Evolutionary conservation across 2,113 vertebrate species (phyloP).

Genomic region (Erpornis zantholeuca): DNA sequence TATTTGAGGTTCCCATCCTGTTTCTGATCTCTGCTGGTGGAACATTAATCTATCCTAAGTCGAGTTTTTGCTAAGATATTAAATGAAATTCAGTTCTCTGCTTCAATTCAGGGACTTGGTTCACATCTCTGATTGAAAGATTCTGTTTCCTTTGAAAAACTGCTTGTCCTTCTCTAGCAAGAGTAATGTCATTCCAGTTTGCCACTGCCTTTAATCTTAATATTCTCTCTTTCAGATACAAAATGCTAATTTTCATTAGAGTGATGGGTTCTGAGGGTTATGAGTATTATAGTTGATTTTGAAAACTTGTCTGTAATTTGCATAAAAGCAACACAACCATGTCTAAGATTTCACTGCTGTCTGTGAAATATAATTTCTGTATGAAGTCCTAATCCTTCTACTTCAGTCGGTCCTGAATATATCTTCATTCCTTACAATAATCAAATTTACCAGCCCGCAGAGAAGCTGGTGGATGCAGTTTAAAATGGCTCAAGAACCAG

Average conservation of each 20-base stretch:
- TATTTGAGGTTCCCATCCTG: not conserved
- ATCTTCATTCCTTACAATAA: not conserved
- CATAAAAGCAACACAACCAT: not conserved
- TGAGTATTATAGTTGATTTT: not conserved
- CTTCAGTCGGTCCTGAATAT: not conserved
- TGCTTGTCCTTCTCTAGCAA: not conserved
- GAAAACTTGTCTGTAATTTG: not conserved
- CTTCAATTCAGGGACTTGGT: not conserved
- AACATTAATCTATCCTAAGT: not conserved
- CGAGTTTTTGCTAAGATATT: not conserved
- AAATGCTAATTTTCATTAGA: not conserved
- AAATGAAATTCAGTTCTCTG: not conserved
- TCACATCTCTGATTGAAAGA: not conserved
- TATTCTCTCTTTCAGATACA: not conserved
- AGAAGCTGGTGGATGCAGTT: not conserved
- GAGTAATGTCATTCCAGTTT: not conserved
- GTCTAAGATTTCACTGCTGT: not conserved
- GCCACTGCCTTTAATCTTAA: not conserved
- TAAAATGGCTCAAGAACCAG: not conserved
- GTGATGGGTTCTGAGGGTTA: not conserved
- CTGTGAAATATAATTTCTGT: not conserved
- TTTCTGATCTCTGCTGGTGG: not conserved
- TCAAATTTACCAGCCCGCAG: not conserved
- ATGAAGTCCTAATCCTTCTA: not conserved
- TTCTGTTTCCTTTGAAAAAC: not conserved